Evolutionary conservation across 2,797 vertebrate species (phyloP), one percentile per base, ranked within the genome.

Genomic region (Crax fasciolata): DNA sequence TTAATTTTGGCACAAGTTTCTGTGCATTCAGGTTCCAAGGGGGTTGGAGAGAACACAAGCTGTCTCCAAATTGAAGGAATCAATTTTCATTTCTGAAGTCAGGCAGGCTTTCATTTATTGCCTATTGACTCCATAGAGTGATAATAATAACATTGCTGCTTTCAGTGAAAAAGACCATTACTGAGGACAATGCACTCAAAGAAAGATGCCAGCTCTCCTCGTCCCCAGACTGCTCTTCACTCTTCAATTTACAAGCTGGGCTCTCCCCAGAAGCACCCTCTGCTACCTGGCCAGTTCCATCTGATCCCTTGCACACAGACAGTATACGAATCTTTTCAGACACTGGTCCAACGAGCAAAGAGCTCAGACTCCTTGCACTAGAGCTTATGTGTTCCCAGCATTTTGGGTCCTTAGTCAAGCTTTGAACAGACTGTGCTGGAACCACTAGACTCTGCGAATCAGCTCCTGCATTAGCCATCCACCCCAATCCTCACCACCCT

Each of bases 71-170:
- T 3, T 76, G 87, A 94, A 91, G 75, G 84, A 92, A 96, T 90
- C 83, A 73, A 43, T 96, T 97, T 94, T 93, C 44, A 81, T 94
- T 96, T 77, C 79, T 90, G 39, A 94, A 94, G 71, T 86, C 65
- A 87, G 74, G 46, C 39, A 89, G 82, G 58, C 51, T 92, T 94
- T 92, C 79, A 84, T 80, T 95, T 92, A 85, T 70, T 89, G 84
- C 82, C 46, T 85, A 74, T 77, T 86, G 81, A 89, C 83, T 94
- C 84, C 79, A 19, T 25, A n/a, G 84, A 94, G 70, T 72, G 77
- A 82, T 88, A 92, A 95, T 75, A 90, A 93, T 6, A 83, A 74
- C 14, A 7, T 66, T 90, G 75, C 48, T 90, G 51, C 74, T 94
- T 90, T 68, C 86, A 81, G 77, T 90, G 66, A 78, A 81, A 87